Conservation (phyloP, 2,888 invertebrate species). For the Ctenicera cuprea region DNA sequence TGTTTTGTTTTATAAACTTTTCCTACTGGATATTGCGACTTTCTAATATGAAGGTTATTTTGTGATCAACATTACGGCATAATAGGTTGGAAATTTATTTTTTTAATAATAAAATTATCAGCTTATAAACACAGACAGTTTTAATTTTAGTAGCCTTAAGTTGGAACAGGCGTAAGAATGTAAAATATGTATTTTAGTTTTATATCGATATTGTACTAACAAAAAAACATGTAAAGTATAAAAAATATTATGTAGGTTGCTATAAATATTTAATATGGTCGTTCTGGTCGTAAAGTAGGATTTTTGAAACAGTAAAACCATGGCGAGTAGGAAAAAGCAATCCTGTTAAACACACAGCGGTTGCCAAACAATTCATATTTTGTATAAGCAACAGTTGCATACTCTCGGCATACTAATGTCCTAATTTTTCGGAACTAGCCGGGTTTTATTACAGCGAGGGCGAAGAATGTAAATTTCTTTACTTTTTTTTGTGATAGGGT, state of each 20-base stretch:
- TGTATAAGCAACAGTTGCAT: slow-evolving; percentile 30
- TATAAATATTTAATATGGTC: slow-evolving; percentile 30
- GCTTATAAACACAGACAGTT: no score
- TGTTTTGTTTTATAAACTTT: no score
- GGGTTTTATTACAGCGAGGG: background rate
- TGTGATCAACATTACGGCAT: no score
- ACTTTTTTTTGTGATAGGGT: background rate
- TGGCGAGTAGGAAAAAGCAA: slow-evolving; percentile 13
- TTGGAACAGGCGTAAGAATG: no score
- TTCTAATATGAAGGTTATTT: no score
- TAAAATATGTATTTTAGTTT: no score
- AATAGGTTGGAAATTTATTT: no score
- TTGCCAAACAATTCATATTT: slow-evolving; percentile 28
- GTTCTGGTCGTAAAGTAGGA: slow-evolving; percentile 27
- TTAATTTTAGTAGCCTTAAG: no score
- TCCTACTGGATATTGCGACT: no score
- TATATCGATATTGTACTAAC: background rate
- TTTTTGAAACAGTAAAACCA: slow-evolving; percentile 26
- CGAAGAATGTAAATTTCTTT: slow-evolving; percentile 16
- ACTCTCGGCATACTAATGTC: slow-evolving; percentile 25
- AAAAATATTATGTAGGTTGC: slow-evolving; percentile 1
- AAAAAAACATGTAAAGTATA: background rate
- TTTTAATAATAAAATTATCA: no score
- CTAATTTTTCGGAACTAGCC: slow-evolving; percentile 15
- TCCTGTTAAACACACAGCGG: slow-evolving; percentile 27